Conservation (phyloP, 2,888 invertebrate genomes). For the Coecobrya sp. region DNA sequence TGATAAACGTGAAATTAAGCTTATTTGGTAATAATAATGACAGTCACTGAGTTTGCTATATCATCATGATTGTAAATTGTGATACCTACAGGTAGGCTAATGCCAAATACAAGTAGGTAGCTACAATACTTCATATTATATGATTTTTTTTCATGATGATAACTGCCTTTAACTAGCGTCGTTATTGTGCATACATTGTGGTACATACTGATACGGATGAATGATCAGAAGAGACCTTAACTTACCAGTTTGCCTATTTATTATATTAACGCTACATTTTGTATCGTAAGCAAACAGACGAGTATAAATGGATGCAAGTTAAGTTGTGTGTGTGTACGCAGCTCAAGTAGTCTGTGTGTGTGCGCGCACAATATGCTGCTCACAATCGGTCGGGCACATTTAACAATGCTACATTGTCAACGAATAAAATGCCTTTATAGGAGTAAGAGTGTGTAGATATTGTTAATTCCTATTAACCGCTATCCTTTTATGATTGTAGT, state of each 20-base stretch:
- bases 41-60: constrained; percentile 25
- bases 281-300: not conserved
- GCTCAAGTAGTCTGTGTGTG: not conserved
- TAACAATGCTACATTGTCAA: constrained; percentile 48
- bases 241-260: not conserved
- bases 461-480: constrained; percentile 43
- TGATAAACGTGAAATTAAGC: constrained; percentile 63
- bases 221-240: constrained; percentile 32
- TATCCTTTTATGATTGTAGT: constrained; percentile 23
- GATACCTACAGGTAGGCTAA: not conserved
- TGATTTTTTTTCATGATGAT: not conserved
- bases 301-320: not conserved
- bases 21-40: constrained; percentile 34
- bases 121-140: not conserved
- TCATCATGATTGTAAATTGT: not conserved
- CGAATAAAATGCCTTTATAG: constrained; percentile 33
- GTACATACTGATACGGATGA: constrained; percentile 54
- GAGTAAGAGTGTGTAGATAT: not conserved
- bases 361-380: not conserved
- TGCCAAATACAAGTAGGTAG: not conserved
- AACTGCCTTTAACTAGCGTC: constrained; percentile 5
- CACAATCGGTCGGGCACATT: constrained; percentile 1
- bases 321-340: not conserved
- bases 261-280: not conserved
- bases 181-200: constrained; percentile 18